A percentile compares a stretch with the other conserved stretches of the same genome.
Evolutionary conservation across 2,113 vertebrate species (phyloP).

Genomic region (Tor tambroides): DNA sequence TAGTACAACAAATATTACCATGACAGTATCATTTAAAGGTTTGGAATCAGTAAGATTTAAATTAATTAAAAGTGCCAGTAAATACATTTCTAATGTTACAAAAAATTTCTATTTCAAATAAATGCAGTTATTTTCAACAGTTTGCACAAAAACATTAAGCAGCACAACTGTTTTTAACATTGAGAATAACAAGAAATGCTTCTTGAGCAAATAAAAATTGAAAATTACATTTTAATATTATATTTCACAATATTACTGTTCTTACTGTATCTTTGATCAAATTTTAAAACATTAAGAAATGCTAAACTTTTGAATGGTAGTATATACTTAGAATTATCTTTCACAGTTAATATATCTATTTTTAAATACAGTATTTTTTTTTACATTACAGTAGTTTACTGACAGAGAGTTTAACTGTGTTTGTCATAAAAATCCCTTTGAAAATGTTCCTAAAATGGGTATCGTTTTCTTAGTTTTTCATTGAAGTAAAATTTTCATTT

Average conservation of each 20-base stretch:
- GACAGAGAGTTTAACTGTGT: neutral
- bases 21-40: neutral
- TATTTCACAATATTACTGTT: neutral
- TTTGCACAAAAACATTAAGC: neutral
- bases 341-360: neutral
- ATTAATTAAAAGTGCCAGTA: neutral
- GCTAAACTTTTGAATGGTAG: neutral
- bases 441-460: neutral
- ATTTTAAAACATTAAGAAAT: neutral
- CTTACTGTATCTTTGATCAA: neutral
- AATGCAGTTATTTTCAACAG: neutral
- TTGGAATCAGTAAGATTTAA: neutral
- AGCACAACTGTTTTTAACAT: neutral
- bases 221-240: neutral
- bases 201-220: neutral
- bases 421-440: neutral
- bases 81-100: neutral
- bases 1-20: neutral
- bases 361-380: neutral
- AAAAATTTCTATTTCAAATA: neutral
- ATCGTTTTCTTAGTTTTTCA: neutral
- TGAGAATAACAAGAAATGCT: neutral
- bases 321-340: neutral
- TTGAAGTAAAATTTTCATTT: neutral
- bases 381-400: neutral